A percentile compares a stretch with the other conserved stretches of the same genome.
phyloP scores from a whole-genome alignment of 2,113 vertebrate species.

The Callithrix jacchus region DNA sequence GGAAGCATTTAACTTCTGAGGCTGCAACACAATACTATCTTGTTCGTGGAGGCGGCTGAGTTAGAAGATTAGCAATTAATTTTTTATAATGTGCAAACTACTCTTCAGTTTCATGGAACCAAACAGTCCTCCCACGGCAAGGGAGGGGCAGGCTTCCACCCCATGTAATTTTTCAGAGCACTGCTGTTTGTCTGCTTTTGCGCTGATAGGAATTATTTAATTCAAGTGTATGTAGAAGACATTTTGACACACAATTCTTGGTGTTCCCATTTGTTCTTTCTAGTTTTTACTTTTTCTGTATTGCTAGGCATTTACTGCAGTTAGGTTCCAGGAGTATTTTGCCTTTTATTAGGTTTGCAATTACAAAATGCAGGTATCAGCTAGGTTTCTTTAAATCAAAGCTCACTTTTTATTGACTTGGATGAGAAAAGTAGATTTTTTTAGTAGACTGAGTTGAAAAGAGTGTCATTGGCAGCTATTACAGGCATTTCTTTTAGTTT shows the following conservation, averaged over 20 bases:
- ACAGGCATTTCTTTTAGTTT: background rate
- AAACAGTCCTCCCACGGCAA: background rate
- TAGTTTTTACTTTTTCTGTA: background rate
- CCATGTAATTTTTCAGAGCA: background rate
- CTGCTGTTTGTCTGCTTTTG: background rate
- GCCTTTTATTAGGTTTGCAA: background rate
- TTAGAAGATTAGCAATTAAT: conserved; percentile 69
- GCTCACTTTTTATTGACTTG: background rate
- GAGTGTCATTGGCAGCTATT: background rate
- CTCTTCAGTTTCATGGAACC: conserved; percentile 31
- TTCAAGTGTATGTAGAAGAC: conserved; percentile 1
- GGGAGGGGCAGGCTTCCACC: background rate
- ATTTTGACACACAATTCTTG: background rate
- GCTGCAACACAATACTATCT: conserved; percentile 3
- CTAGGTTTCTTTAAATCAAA: background rate
- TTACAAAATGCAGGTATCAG: background rate
- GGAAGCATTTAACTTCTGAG: conserved; percentile 45
- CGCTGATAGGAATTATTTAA: background rate
- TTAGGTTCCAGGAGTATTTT: background rate
- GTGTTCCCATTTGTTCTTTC: background rate
- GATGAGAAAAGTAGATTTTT: background rate
- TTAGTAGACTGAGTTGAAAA: background rate
- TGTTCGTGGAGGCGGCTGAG: conserved; percentile 25
- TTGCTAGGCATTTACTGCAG: background rate
- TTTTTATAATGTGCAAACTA: conserved; percentile 58